Evolutionary conservation across 2,797 vertebrate species (phyloP).

Genomic region (Tinamus major): DNA sequence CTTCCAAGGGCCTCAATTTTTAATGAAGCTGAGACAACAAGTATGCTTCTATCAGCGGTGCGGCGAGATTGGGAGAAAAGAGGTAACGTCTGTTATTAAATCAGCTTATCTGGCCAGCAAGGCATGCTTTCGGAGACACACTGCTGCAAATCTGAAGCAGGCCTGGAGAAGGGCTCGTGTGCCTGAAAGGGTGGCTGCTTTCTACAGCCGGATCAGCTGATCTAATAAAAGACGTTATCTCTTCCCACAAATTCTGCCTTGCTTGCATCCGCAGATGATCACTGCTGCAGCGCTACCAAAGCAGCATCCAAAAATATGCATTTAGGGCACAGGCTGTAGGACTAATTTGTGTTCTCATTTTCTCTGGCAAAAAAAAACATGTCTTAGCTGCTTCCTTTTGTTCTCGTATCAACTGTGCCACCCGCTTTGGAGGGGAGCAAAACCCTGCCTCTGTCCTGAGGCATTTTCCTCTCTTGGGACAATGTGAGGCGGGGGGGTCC

Average conservation of each 20-base stretch:
- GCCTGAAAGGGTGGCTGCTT: not conserved
- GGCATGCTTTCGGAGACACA: not conserved
- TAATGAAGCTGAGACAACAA: not conserved
- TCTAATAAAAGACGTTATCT: not conserved
- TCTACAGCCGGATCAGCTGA: not conserved
- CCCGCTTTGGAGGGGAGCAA: not conserved
- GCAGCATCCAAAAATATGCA: not conserved
- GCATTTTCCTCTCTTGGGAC: not conserved
- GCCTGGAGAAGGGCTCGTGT: not conserved
- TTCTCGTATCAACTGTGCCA: conserved; percentile 38
- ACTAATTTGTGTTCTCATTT: conserved; percentile 9
- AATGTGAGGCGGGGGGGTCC: accelerated
- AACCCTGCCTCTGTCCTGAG: not conserved
- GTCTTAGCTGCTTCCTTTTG: not conserved
- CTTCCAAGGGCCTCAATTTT: not conserved
- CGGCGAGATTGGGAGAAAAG: not conserved
- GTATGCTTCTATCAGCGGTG: not conserved
- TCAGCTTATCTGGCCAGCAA: not conserved
- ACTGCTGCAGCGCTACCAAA: not conserved
- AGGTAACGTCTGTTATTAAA: not conserved
- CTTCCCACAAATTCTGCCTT: conserved; percentile 3
- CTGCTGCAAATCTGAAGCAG: not conserved
- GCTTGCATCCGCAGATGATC: not conserved
- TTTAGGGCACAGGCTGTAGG: not conserved
- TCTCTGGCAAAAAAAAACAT: not conserved